Evolutionary conservation across 2,113 vertebrate species (phyloP).

Genomic region (Poecile atricapillus): DNA sequence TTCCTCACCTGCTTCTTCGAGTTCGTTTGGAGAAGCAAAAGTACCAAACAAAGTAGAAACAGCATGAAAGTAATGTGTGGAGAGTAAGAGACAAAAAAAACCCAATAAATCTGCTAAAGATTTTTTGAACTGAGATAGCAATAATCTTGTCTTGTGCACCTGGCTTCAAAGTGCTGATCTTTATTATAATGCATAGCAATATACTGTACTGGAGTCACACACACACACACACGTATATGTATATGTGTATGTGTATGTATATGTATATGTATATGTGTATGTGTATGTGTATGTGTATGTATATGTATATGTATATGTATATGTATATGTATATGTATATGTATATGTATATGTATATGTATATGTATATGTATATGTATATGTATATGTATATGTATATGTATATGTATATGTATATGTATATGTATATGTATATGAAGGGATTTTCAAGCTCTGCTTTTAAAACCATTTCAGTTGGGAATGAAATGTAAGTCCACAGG

Average conservation of each 20-base stretch:
- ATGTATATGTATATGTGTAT: too few relatives aligned
- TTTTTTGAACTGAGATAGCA: constrained; percentile 50
- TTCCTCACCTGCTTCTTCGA: not conserved
- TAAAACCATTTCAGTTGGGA: constrained; percentile 1
- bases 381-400: too few relatives aligned
- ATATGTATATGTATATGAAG: not conserved
- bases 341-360: not conserved
- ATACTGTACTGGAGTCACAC: not conserved
- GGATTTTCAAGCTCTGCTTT: constrained; percentile 16
- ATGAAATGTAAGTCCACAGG: not conserved
- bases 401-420: too few relatives aligned
- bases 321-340: too few relatives aligned
- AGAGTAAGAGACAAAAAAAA: constrained; percentile 38
- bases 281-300: too few relatives aligned
- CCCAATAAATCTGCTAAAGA: constrained; percentile 38
- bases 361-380: too few relatives aligned
- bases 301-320: too few relatives aligned
- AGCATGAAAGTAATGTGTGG: constrained; percentile 47
- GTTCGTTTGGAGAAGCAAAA: constrained; percentile 45
- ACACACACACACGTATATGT: not conserved
- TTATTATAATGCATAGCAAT: constrained; percentile 59
- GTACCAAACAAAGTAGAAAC: not conserved
- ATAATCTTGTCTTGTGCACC: constrained; percentile 51
- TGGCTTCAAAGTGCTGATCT: constrained; percentile 39
- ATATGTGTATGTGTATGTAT: too few relatives aligned